Evolutionary conservation across 2,888 invertebrate genomes (phyloP).

Genomic region (Lasioglossum figueresi): DNA sequence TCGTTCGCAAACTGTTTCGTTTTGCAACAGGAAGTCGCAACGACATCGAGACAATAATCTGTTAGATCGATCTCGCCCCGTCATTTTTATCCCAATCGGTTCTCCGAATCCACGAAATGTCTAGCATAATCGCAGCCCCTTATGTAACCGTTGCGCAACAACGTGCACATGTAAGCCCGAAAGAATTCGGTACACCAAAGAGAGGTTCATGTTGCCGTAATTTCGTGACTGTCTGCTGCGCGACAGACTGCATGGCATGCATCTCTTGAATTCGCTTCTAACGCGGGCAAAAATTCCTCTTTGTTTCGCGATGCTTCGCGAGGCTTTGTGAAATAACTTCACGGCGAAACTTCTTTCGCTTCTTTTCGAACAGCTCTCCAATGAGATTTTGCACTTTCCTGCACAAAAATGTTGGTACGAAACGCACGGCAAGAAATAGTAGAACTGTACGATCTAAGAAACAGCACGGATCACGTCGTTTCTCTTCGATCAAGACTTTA

Average conservation of each 20-base stretch:
- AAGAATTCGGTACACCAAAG: constrained; percentile 56
- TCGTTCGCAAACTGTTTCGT: background rate
- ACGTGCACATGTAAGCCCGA: constrained; percentile 27
- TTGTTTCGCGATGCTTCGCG: background rate
- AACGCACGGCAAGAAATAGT: too few relatives aligned
- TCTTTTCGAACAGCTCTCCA: background rate
- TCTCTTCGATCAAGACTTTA: too few relatives aligned
- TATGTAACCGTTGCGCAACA: constrained; percentile 53
- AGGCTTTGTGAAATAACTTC: background rate
- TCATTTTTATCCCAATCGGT: constrained; percentile 21
- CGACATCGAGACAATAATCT: constrained; percentile 6
- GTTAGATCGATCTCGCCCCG: constrained; percentile 1
- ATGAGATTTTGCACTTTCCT: background rate
- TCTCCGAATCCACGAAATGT: constrained; percentile 53
- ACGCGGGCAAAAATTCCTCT: constrained; percentile 26
- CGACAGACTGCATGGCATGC: constrained; percentile 40
- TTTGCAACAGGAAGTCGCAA: constrained; percentile 6
- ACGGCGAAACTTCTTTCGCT: too few relatives aligned
- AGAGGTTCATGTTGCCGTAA: constrained; percentile 38
- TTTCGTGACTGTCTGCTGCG: constrained; percentile 27
- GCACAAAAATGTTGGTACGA: background rate
- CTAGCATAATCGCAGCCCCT: constrained; percentile 39
- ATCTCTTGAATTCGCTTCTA: constrained; percentile 28
- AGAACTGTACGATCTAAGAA: too few relatives aligned
- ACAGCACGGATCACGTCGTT: too few relatives aligned